phyloP scores from a whole-genome alignment of 2,113 vertebrate species.

The Talpa occidentalis region DNA sequence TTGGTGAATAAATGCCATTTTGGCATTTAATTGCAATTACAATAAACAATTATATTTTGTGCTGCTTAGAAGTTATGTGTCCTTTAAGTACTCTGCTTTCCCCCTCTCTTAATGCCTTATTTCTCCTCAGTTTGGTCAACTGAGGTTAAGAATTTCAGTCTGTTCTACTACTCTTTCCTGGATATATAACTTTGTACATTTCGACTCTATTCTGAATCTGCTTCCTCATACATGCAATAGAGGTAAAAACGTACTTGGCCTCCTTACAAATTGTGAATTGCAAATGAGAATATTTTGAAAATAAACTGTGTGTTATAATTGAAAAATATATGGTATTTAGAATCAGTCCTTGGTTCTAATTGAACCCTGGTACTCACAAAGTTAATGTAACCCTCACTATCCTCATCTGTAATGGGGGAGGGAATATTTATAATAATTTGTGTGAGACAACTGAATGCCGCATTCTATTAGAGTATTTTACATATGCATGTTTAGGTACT shows the following conservation, averaged over 20 bases:
- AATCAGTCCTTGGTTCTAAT: background rate
- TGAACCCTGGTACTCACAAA: background rate
- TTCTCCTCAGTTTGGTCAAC: constrained; percentile 26
- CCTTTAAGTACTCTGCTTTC: background rate
- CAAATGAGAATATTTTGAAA: constrained; percentile 34
- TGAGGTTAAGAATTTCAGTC: background rate
- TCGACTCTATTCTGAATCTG: background rate
- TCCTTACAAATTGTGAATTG: background rate
- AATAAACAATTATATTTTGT: background rate
- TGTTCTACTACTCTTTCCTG: background rate
- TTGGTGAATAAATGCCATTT: constrained; percentile 28
- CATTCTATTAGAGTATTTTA: background rate
- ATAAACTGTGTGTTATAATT: background rate
- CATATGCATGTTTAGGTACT: background rate
- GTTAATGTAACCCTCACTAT: background rate
- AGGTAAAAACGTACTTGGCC: background rate
- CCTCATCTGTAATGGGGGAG: background rate
- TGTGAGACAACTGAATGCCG: background rate
- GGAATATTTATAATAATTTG: background rate
- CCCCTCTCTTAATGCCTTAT: background rate
- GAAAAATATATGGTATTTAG: background rate
- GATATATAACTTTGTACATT: background rate
- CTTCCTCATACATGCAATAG: background rate
- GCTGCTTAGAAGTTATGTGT: background rate
- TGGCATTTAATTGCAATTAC: constrained; percentile 1